Base-by-base conservation (phyloP, 2,113 vertebrate genomes). In the Cichladusa arquata region DNA sequence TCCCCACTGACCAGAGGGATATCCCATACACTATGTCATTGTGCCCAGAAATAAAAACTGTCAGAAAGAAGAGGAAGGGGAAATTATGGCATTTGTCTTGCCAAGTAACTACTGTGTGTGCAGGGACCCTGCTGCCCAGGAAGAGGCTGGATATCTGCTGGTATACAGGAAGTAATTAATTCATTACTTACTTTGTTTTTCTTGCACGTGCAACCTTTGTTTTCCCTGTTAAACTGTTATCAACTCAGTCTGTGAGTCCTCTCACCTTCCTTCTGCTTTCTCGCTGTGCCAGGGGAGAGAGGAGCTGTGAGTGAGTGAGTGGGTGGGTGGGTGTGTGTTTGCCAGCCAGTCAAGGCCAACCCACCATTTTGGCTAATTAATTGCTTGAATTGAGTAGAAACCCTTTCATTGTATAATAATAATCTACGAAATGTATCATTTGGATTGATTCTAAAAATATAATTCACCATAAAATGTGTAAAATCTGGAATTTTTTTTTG, bases 241-340 rank as follows among this genome's bases (percentile, higher is more conserved):
- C 57, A 69, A 14, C 31, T 72, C 62, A 69, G 44, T 61, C 58
- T 20, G 1, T 6, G 14, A 57, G 36, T 66, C 34, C 66, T 77
- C 54, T 93, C 48, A 28, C 25, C 25, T 73, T 86, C 58, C 14
- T 80, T 67, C 14, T 76, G 10, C 45, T 81, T 86, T 81, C 50
- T 78, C 1, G 1, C 25, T 0, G 0, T 84, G 19, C 22, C 24
- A 19, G 1, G 0, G 38, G 64, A 66, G 31, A 66, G 18, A 20
- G 13, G 14, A 86, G 17, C 42, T 34, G 19, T 48, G 50, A 53
- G 42, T 19, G 44, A 19, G 19, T 45, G 44, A 4, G 42, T 19
- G 44, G 9, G 19, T 45, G 44, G 15, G n/a, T 71, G 61, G 8
- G 5, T 66, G 34, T 4, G 29, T 72, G 26, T 65, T 77, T 65